Evolutionary conservation across 64 coral and sea anemone genomes (phyloP).

Genomic region (Exaiptasia diaphana): DNA sequence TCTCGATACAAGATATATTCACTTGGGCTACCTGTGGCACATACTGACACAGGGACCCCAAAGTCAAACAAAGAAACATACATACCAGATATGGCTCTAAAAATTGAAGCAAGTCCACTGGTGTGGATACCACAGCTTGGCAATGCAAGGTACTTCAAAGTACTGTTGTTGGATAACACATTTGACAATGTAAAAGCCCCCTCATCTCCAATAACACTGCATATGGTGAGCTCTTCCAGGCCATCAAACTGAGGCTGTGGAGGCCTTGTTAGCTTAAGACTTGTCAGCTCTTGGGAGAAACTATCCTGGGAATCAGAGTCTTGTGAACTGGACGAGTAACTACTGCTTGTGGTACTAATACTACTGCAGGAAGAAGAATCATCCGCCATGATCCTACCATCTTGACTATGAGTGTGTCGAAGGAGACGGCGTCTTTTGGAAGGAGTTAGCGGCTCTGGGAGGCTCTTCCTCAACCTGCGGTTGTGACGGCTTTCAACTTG

Average conservation of each 20-base stretch:
- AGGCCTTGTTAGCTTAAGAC: not conserved
- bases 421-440: not conserved
- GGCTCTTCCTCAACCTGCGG: not conserved
- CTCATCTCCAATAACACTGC: conserved; percentile 15
- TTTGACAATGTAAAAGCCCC: conserved; percentile 29
- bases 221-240: conserved; percentile 32
- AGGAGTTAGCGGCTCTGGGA: not conserved
- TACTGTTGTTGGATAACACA: conserved; percentile 31
- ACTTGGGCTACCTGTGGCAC: too few relatives aligned
- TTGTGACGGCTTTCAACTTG: too few relatives aligned
- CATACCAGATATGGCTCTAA: conserved; percentile 39
- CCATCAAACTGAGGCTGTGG: conserved; percentile 22
- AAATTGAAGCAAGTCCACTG: conserved; percentile 30
- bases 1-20: too few relatives aligned
- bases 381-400: not conserved
- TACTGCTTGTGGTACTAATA: not conserved
- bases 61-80: not conserved
- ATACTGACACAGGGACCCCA: not conserved
- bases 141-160: conserved; percentile 37
- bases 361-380: not conserved
- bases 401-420: not conserved
- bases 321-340: not conserved
- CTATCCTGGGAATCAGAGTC: conserved; percentile 11
- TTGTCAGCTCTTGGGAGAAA: not conserved
- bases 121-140: conserved; percentile 42